Percentiles rank a stretch among this genome's conserved stretches.
Evolutionary conservation across 1,140 invertebrate species (phyloP).

Genomic region (Atopsyche davidsoni): DNA sequence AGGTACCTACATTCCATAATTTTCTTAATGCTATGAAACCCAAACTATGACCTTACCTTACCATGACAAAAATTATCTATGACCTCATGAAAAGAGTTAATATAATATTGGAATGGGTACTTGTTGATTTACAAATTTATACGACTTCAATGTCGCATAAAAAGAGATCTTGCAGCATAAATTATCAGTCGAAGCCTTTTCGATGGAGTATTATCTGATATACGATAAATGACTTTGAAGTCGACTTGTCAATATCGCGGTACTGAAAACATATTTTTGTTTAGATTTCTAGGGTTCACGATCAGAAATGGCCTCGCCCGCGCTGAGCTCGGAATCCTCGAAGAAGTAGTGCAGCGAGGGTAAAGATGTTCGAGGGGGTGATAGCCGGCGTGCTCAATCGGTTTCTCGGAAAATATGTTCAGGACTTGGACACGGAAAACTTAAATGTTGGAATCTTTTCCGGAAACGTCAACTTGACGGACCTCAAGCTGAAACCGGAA

Average conservation of each 20-base stretch:
- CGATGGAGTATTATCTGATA: background rate
- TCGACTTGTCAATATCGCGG: background rate
- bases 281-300: background rate
- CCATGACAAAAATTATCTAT: background rate
- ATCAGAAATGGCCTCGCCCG: background rate
- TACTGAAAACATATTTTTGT: background rate
- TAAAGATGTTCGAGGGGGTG: constrained; percentile 69
- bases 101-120: background rate
- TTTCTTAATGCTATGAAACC: background rate
- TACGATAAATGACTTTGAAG: background rate
- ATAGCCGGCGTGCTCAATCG: constrained; percentile 72
- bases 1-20: no score
- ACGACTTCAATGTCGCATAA: background rate
- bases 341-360: background rate
- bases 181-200: background rate
- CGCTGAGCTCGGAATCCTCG: background rate
- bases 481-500: constrained; percentile 72
- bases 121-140: background rate
- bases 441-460: constrained; percentile 77
- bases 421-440: constrained; percentile 75
- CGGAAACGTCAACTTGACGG: constrained; percentile 69
- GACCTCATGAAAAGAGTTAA: background rate
- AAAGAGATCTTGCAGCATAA: background rate
- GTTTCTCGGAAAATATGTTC: constrained; percentile 73
- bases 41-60: constrained; percentile 2